Evolutionary conservation across 2,797 vertebrate genomes (phyloP), one percentile per base, ranked within the genome.

Genomic region (Helicolenus hilgendorfi): DNA sequence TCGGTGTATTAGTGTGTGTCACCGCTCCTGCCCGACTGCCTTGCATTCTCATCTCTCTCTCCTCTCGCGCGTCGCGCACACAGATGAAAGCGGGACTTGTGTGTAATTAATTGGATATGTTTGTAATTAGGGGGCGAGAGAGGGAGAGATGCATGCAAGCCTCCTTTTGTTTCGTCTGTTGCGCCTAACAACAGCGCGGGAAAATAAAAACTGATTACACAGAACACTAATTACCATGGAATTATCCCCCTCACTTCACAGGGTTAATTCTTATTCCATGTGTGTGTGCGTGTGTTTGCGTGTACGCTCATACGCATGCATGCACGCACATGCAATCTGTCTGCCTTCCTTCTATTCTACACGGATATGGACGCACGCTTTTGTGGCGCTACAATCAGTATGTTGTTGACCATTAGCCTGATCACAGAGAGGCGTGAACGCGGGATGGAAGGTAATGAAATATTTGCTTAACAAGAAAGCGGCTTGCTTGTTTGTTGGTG

Each of bases 151-250:
- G 90, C 89, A 79, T 20, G 89, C 90, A 58, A 90, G 88, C 79
- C 84, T 93, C 86, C 83, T 92, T 95, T 96, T 96, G 94, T 96
- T 95, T 95, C 83, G 94, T 92, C 93, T 92, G 91, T 81, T 92
- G 93, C 24, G 82, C 89, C 87, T 77, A 93, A 95, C 94, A 91
- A 89, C 88, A 77, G 92, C 92, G 79, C 81, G 82, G 81, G 60
- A 94, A 96, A 96, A 94, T 94, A 95, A 96, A 96, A 97, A 96
- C 92, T 95, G 95, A 97, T 97, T 97, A 97, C 92, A 96, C 91
- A 93, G 92, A 95, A 93, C 93, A 93, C 89, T 96, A 97, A 97
- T 98, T 97, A 97, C 91, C 83, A 88, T 92, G 89, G 95, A 97
- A 95, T 95, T 94, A 97, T 91, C 89, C 87, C 86, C 88, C 94